Evolutionary conservation across 1,140 invertebrate species (phyloP).

Genomic region (Aporrectodea caliginosa): DNA sequence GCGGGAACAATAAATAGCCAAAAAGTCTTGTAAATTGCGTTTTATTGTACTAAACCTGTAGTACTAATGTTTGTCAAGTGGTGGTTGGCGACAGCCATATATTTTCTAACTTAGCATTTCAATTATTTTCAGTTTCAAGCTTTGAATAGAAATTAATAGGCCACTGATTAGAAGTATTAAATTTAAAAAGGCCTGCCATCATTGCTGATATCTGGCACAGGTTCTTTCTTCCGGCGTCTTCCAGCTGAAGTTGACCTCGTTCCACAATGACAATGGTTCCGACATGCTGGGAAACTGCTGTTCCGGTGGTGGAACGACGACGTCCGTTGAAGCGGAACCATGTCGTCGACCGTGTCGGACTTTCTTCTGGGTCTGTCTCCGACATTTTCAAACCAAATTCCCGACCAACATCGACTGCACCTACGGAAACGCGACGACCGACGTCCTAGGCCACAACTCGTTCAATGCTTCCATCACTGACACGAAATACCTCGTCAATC

Average conservation of each 20-base stretch:
- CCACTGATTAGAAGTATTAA: no score
- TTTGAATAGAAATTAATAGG: no score
- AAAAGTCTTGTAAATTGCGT: no score
- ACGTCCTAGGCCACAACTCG: not conserved
- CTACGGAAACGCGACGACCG: not conserved
- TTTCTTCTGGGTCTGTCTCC: not conserved
- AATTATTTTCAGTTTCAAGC: no score
- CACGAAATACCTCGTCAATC: not conserved
- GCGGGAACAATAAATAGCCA: no score
- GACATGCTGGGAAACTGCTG: not conserved
- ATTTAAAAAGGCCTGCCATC: no score
- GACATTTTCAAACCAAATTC: not conserved
- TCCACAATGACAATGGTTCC: not conserved
- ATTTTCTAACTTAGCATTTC: no score
- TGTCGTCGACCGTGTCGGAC: not conserved
- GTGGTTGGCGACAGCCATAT: no score
- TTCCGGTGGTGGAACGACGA: not conserved
- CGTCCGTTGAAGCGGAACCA: not conserved
- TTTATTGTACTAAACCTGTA: no score
- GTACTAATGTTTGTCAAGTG: no score
- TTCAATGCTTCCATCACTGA: not conserved
- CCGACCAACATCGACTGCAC: not conserved
- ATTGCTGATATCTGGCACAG: no score
- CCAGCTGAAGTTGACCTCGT: not conserved
- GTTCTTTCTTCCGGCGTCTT: not conserved